Evolutionary conservation across 2,797 vertebrate genomes (phyloP), one percentile per base, ranked within the genome.

Genomic region (Falco concolor): DNA sequence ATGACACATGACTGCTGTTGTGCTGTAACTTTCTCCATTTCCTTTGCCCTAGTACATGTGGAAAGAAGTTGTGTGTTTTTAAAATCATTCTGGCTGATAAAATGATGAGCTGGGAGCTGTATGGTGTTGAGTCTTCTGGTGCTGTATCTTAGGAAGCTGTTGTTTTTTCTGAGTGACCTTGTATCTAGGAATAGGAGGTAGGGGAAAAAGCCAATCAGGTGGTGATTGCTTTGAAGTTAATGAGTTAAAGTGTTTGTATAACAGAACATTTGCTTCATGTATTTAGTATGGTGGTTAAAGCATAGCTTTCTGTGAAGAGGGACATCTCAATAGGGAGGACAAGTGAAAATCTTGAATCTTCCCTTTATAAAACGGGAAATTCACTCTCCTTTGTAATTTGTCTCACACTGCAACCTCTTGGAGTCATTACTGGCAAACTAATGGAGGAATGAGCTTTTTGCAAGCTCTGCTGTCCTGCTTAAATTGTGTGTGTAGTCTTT

Each of bases 1-100:
- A 0, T 1, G 5, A 17, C 8, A 2, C 1, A 0, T n/a, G 2
- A 2, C 47, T 42, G 40, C 8, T 59, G 27, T 59, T 0, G 1
- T 17, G 27, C 44, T 60, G 14, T 44, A 24, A 17, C 72, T 73
- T 68, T 17, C 24, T 64, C 24, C 12, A 3, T 64, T 74, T 59
- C 12, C 56, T 78, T 63, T 25, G 34, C 63, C 34, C 25, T 34
- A 21, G 8, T 34, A 2, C 15, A 3, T 12, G 32, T 69, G 34
- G 42, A 34, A 30, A 73, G 53, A 18, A 74, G 72, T 4, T 40
- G n/a, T 50, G 53, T 27, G 2, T n/a, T 57, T 77, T 47, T 30
- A 13, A 44, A 44, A 5, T 54, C 0, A 0, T 19, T 44, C 0
- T 1, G 16, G 40, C 44, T 60, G 85, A 57, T 75, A 27, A 70